Conservation (phyloP, 2,113 vertebrate species). For the Larimichthys crocea region DNA sequence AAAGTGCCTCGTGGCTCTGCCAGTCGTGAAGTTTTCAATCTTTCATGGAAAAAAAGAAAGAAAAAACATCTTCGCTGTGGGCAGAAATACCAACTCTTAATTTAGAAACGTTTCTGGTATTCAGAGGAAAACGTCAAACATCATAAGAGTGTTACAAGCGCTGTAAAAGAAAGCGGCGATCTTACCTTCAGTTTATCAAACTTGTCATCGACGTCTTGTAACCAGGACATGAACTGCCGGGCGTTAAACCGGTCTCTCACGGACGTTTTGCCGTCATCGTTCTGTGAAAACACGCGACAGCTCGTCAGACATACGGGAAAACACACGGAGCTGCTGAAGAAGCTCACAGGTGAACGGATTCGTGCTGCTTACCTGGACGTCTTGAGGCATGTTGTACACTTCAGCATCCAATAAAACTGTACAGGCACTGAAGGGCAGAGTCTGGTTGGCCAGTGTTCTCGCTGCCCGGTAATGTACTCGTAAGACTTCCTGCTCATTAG, state of each 20-base stretch:
- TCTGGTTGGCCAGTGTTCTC: slow-evolving; percentile 96
- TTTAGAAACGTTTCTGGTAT: background rate
- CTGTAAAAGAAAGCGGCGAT: background rate
- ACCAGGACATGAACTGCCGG: slow-evolving; percentile 98
- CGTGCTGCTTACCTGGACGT: slow-evolving; percentile 88
- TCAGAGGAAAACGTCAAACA: background rate
- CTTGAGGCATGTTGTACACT: slow-evolving; percentile 97
- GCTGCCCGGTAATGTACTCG: slow-evolving; percentile 97
- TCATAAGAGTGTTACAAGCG: background rate
- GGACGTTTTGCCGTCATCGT: slow-evolving; percentile 95
- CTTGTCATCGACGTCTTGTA: slow-evolving; percentile 99
- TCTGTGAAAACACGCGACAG: slow-evolving; percentile 77
- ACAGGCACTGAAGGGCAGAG: slow-evolving; percentile 97
- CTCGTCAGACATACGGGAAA: background rate
- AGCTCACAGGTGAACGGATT: background rate
- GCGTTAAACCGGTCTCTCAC: slow-evolving; percentile 98
- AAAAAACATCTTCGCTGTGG: no score
- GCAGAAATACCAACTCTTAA: background rate
- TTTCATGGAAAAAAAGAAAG: background rate
- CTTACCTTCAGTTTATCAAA: slow-evolving; percentile 98
- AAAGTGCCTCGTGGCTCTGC: no score
- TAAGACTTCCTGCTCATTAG: slow-evolving; percentile 97
- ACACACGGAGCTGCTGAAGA: background rate
- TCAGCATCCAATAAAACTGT: slow-evolving; percentile 97
- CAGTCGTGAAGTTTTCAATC: background rate